Percentiles rank a stretch among this genome's conserved stretches.
These are phyloP conservation scores for Tauraco hartlaubi DNA, from an alignment of 2,797 vertebrate genomes.

Conservation along the genomic window DNA sequence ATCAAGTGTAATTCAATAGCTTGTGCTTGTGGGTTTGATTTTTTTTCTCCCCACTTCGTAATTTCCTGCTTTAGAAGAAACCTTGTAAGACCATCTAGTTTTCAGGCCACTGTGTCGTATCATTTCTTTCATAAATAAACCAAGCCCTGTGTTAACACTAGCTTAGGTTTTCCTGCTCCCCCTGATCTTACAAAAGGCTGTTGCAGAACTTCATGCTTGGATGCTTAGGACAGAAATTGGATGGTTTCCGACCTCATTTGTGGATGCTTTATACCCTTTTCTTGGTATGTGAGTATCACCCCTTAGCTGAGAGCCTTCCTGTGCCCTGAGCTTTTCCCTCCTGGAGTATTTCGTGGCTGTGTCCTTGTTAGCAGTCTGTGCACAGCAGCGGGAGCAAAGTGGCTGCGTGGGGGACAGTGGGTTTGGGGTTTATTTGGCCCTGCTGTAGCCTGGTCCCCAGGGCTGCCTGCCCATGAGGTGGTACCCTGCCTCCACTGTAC, in stretches of 20 bases:
- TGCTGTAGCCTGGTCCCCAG: background rate
- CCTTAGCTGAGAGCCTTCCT: background rate
- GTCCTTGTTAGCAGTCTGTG: background rate
- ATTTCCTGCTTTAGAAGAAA: constrained; percentile 11
- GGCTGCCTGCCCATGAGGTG: background rate
- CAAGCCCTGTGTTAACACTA: background rate
- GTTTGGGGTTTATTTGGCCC: background rate
- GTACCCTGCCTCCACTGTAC: fast-evolving
- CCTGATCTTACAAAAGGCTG: background rate
- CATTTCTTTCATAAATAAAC: background rate
- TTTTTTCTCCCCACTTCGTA: background rate
- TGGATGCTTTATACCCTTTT: background rate
- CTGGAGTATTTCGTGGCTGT: background rate
- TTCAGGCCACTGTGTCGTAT: background rate
- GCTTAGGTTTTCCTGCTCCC: background rate
- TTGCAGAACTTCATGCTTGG: background rate
- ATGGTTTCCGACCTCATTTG: background rate
- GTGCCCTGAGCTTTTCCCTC: background rate
- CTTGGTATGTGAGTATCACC: background rate
- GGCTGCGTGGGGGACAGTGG: fast-evolving
- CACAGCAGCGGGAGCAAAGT: background rate
- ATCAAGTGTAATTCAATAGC: background rate
- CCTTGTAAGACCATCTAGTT: background rate
- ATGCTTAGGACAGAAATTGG: background rate
- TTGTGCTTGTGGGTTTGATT: background rate